These are phyloP conservation scores for Stomatorhinus ivindoensis DNA, from an alignment of 2,113 vertebrate genomes.

Conservation along the genomic window DNA sequence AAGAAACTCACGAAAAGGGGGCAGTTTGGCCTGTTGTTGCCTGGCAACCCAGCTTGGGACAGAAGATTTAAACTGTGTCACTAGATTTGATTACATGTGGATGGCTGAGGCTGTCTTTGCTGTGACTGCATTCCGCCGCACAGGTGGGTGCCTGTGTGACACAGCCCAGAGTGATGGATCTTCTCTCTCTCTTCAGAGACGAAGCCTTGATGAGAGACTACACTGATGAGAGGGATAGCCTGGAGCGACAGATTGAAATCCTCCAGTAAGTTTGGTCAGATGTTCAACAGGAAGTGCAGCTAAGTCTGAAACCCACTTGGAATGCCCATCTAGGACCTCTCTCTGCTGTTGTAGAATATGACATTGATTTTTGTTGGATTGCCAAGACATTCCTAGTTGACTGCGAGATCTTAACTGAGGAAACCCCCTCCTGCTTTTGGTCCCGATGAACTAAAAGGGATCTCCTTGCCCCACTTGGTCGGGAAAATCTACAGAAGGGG, in stretches of 20 bases:
- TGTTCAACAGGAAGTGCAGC: not conserved
- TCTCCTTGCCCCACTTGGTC: no score
- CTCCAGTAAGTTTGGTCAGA: constrained; percentile 74
- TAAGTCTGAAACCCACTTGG: not conserved
- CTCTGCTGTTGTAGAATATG: not conserved
- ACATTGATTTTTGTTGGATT: not conserved
- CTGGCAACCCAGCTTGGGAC: constrained; percentile 41
- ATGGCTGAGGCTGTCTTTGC: not conserved
- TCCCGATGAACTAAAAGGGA: no score
- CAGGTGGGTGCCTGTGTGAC: constrained; percentile 12
- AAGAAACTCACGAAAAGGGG: constrained; percentile 39
- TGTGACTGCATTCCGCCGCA: not conserved
- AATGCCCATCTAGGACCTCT: not conserved
- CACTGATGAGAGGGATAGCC: constrained; percentile 76
- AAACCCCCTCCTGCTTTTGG: not conserved
- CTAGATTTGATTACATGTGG: not conserved
- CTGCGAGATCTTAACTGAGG: not conserved
- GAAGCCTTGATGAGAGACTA: constrained; percentile 81
- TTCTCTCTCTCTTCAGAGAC: constrained; percentile 60
- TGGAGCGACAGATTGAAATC: constrained; percentile 88
- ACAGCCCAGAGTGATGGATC: not conserved
- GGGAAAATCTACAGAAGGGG: not conserved
- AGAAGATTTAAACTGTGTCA: constrained; percentile 9
- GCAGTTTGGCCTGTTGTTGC: constrained; percentile 34
- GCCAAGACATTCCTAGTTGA: not conserved